Evolutionary conservation across 2,888 invertebrate genomes (phyloP), one percentile per base, ranked within the genome.

Genomic region (Drosophila anceps): DNA sequence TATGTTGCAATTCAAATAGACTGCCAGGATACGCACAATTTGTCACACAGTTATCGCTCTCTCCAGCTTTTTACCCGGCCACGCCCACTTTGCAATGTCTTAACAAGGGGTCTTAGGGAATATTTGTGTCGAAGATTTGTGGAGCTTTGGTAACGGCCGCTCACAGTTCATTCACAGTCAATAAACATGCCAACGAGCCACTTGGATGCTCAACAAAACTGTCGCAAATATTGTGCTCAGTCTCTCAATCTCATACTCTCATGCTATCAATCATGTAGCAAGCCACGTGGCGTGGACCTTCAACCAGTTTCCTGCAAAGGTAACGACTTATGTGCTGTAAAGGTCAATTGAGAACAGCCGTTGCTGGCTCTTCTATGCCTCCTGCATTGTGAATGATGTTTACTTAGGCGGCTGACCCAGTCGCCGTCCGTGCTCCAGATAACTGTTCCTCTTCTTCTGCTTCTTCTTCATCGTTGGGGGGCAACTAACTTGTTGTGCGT

Each of bases 281-380:
- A 9, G 10, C 48, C 58, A 13, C 53, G 50, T 63, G 9, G 51
- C 55, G 37, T n/a, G 43, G 53, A 51, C 50, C 57, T 44, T 54
- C 48, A 69, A 51, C 35, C 74, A 64, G 27, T 55, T 62, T 41
- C 29, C 48, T 37, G 33, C 46, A 61, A 67, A 81, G 76, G 90
- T 90, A 82, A 71, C 74, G 59, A 69, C 66, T 84, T 79, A 78
- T 84, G 79, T 57, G 39, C 61, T 64, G 59, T 58, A 79, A 66
- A 71, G 90, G 90, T 83, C 88, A 82, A 90, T 88, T 75, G 82
- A 57, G 79, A 72, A 55, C 79, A 58, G 69, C 39, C 54, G 37
- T 24, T 27, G 54, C 54, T 39, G 27, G 1, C 27, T 29, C 39
- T 6, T 27, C 37, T 27, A 27, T 39, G 37, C 54, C 54, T 31